Conservation (phyloP, 1,140 invertebrate genomes). For the Trialeurodes vaporariorum region DNA sequence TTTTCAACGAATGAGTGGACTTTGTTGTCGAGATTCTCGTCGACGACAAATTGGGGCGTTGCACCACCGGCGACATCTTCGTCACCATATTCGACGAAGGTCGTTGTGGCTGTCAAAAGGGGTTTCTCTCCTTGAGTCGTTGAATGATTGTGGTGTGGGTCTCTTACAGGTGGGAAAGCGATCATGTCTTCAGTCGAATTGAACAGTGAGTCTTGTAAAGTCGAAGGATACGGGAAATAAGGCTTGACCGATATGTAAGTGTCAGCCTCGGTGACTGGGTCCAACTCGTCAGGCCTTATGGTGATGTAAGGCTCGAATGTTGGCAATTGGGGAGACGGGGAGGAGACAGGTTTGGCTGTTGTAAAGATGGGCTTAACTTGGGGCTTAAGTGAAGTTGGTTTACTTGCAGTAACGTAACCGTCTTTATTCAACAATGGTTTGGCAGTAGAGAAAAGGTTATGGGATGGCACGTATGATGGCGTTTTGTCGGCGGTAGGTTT, state of each 20-base stretch:
- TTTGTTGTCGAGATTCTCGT: conserved; percentile 60
- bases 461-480: conserved; percentile 4
- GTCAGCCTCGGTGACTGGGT: not conserved
- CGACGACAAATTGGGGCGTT: conserved; percentile 57
- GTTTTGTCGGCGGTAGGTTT: conserved; percentile 7
- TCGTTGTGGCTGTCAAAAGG: conserved; percentile 10
- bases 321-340: conserved; percentile 1
- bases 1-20: conserved; percentile 69
- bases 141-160: conserved; percentile 58
- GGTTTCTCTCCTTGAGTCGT: conserved; percentile 37
- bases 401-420: not conserved
- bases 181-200: conserved; percentile 49
- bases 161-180: conserved; percentile 70
- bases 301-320: not conserved
- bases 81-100: conserved; percentile 16
- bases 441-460: conserved; percentile 4
- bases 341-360: not conserved
- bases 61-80: conserved; percentile 43
- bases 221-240: conserved; percentile 12
- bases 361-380: conserved; percentile 6
- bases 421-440: conserved; percentile 14
- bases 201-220: conserved; percentile 37
- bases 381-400: not conserved
- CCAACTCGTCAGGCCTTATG: not conserved
- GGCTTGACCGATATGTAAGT: not conserved